phyloP scores from a whole-genome alignment of 2,797 vertebrate species.

The Cuculus canorus region DNA sequence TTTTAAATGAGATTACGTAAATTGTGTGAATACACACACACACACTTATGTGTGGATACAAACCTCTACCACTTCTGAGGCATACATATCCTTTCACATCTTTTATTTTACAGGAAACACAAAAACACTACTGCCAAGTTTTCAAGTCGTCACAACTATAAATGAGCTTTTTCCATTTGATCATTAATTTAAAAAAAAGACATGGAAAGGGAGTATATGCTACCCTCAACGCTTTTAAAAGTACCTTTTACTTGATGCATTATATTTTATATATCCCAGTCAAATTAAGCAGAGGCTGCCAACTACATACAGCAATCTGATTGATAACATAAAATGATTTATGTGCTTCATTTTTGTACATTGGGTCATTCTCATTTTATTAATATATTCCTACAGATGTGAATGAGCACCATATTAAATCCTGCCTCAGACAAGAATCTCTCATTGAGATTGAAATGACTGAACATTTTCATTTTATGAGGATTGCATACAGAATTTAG shows the following conservation, averaged over 20 bases:
- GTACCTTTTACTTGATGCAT: conserved; percentile 27
- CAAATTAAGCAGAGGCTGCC: conserved; percentile 28
- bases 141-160: neutral
- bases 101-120: neutral
- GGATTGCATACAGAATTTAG: neutral
- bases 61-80: neutral
- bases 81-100: fast-evolving
- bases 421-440: conserved; percentile 38
- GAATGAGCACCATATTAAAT: conserved; percentile 39
- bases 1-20: neutral
- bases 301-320: conserved; percentile 32
- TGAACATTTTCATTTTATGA: neutral
- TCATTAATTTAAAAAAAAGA: conserved; percentile 10
- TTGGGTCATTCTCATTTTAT: conserved; percentile 34
- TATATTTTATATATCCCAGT: conserved; percentile 25
- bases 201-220: neutral
- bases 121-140: neutral
- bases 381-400: conserved; percentile 29
- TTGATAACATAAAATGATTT: conserved; percentile 50
- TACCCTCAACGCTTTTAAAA: conserved; percentile 32
- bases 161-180: conserved; percentile 32
- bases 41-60: neutral
- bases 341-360: conserved; percentile 40
- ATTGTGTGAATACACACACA: neutral
- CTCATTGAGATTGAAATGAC: conserved; percentile 37